Conservation (phyloP, 2,888 invertebrate species). For the Orthonychiurus folsomi region DNA sequence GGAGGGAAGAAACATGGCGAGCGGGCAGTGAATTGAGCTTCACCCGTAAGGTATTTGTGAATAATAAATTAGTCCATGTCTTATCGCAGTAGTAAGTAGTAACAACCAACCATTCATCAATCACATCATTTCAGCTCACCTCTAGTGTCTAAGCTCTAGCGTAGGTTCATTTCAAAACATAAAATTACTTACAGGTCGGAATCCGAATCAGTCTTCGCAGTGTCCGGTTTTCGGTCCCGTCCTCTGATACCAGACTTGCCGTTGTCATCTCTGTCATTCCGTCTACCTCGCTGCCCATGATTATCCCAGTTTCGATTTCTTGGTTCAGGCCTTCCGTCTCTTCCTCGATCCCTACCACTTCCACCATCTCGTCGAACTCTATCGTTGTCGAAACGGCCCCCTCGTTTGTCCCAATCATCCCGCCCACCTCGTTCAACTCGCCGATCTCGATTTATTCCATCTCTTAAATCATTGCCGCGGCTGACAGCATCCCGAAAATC, state of each 20-base stretch:
- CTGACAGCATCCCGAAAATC: too few species aligned
- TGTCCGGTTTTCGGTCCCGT: slow-evolving; percentile 10
- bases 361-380: slow-evolving; percentile 20
- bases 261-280: slow-evolving; percentile 10
- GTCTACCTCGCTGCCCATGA: slow-evolving; percentile 42
- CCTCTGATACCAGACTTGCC: slow-evolving; percentile 12
- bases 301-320: slow-evolving; percentile 44
- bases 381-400: slow-evolving; percentile 40
- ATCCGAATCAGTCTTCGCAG: slow-evolving; percentile 19
- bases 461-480: slow-evolving; percentile 41
- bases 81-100: too few species aligned
- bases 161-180: neutral
- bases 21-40: too few species aligned
- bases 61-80: too few species aligned
- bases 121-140: too few species aligned
- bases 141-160: too few species aligned
- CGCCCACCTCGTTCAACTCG: slow-evolving; percentile 14
- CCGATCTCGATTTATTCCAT: slow-evolving; percentile 6
- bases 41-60: too few species aligned
- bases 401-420: slow-evolving; percentile 20
- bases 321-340: slow-evolving; percentile 46
- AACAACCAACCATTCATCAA: too few species aligned
- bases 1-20: too few species aligned
- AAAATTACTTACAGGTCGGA: slow-evolving; percentile 28
- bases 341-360: slow-evolving; percentile 42